Percentiles rank a stretch among this genome's conserved stretches.
phyloP scores from a whole-genome alignment of 2,113 vertebrate genomes.

The Prietella phreatophila region DNA sequence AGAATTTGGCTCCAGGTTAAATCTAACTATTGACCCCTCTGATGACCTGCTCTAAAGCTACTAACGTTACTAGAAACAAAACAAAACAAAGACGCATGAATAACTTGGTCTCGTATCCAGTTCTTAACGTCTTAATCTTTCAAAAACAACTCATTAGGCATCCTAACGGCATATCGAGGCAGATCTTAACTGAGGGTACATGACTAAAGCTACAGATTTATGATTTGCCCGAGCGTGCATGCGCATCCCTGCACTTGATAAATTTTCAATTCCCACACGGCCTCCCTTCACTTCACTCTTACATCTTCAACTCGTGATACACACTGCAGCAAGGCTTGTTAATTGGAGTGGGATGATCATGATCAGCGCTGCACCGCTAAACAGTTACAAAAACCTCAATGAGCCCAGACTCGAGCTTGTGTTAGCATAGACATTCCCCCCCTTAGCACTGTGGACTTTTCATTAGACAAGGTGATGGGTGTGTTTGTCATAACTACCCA shows the following conservation, averaged over 20 bases:
- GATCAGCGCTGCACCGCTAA: conserved; percentile 7
- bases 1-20: not conserved
- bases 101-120: not conserved
- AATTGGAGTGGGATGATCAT: conserved; percentile 34
- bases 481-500: conserved; percentile 25
- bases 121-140: conserved; percentile 9
- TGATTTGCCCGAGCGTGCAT: conserved; percentile 30
- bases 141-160: conserved; percentile 27
- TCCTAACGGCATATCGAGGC: conserved; percentile 13
- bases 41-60: not conserved
- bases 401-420: conserved; percentile 24
- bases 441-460: conserved; percentile 6
- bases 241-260: conserved; percentile 20
- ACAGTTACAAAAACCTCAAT: conserved; percentile 18
- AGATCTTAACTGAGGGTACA: conserved; percentile 8
- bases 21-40: not conserved
- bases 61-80: not conserved
- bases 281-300: conserved; percentile 9
- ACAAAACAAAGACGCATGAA: not conserved
- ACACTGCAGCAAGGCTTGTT: conserved; percentile 26
- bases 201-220: conserved; percentile 24
- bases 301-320: conserved; percentile 37
- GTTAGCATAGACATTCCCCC: not conserved
- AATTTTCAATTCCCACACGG: conserved; percentile 29
- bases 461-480: conserved; percentile 39